Evolutionary conservation across 2,113 vertebrate genomes (phyloP), one percentile per base, ranked within the genome.

Genomic region (Dromiciops gliroides): DNA sequence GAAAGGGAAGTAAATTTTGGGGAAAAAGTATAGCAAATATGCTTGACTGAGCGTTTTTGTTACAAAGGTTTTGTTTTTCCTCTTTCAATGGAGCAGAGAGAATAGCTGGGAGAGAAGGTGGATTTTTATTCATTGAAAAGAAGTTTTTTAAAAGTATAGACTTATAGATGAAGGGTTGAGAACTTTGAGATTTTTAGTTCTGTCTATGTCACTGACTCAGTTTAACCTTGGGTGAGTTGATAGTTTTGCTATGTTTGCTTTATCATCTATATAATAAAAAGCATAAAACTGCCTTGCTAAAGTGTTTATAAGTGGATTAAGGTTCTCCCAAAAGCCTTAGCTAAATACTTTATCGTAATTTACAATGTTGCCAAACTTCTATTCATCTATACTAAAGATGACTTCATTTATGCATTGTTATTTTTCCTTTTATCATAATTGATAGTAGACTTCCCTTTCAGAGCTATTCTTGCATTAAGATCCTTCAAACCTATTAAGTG

Each of bases 301-400:
- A 97, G 37, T 96, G 31, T 95, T 98, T 95, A 94, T n/a, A 90
- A 95, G 60, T 95, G 48, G 90, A 91, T 93, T 94, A 95, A 95
- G 50, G 95, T 91, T 95, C 95, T 95, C 91, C 91, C 92, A 97
- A 91, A 95, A 96, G 92, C 60, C 92, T 96, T 67, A 94, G 6
- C 53, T 96, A 97, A 97, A 97, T 96, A 96, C 93, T 97, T 97
- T 93, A 96, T 97, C 95, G 26, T 53, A 96, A 89, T 96, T 95
- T 97, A 93, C 52, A 95, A 0, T 92, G 48, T 89, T 97, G 92
- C 48, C 93, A 95, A 90, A 96, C 91, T 91, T 60, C 94, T 91
- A 37, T 90, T 51, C 96, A 90, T 94, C 92, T 90, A 95, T 96
- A 95, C 88, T 91, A 90, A 67, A 96, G 89, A 96, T 52, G 47